Conservation (phyloP, 2,888 invertebrate genomes). For the Zaprionus lineosus region DNA sequence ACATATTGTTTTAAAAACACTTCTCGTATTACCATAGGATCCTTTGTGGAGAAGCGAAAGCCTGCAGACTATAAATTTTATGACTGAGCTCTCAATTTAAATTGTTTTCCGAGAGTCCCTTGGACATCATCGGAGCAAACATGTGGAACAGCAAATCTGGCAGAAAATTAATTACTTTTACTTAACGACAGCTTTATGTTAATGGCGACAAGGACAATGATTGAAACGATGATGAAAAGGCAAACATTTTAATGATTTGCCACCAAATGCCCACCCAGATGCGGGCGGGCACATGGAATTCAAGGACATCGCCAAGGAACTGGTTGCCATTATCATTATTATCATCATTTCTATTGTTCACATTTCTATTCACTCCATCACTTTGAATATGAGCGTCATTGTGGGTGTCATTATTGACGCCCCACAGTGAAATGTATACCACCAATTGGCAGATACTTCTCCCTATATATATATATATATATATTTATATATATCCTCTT, state of each 20-base stretch:
- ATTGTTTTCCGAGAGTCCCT: not conserved
- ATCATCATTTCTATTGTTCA: conserved; percentile 14
- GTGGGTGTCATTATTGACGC: conserved; percentile 53
- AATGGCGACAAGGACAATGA: conserved; percentile 36
- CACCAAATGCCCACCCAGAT: not conserved
- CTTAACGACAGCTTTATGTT: conserved; percentile 52
- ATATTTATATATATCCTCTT: conserved; percentile 8
- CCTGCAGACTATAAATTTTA: conserved; percentile 3
- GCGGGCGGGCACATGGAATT: not conserved
- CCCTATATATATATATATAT: conserved; percentile 11
- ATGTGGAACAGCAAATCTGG: conserved; percentile 10
- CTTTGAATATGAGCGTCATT: conserved; percentile 20
- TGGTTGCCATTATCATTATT: not conserved
- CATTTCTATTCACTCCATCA: conserved; percentile 31
- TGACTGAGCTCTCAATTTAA: conserved; percentile 1
- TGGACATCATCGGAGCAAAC: conserved; percentile 9
- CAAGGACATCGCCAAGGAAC: not conserved
- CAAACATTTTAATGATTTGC: conserved; percentile 39
- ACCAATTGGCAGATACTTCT: too few relatives aligned
- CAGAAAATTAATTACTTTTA: conserved; percentile 52
- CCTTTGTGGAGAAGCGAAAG: not conserved
- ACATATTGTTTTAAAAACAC: too few relatives aligned
- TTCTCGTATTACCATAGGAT: too few relatives aligned
- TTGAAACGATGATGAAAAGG: conserved; percentile 47
- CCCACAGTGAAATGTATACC: conserved; percentile 25